Conservation (phyloP, 2,797 vertebrate species). For the Sebastes diaconus region DNA sequence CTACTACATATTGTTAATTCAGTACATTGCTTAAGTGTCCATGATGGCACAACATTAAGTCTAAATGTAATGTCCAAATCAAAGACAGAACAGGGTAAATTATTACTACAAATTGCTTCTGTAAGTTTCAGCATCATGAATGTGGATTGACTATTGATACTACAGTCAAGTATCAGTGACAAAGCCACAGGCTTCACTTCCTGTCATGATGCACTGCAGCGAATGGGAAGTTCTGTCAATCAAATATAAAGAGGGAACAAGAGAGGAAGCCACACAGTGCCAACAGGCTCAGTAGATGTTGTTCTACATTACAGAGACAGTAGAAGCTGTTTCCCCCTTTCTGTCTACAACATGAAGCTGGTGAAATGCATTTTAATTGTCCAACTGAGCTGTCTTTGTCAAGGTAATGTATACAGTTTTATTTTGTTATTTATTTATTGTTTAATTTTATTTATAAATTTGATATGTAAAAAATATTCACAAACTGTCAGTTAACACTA, state of each 20-base stretch:
- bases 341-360: constrained; percentile 50
- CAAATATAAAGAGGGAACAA: background rate
- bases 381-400: constrained; percentile 42
- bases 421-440: background rate
- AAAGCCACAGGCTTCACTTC: constrained; percentile 21
- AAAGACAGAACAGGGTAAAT: background rate
- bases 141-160: background rate
- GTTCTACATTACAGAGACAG: background rate
- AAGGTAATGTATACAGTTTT: constrained; percentile 50
- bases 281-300: background rate
- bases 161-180: background rate
- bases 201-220: background rate
- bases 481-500: background rate
- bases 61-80: background rate
- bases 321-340: background rate
- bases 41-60: too few relatives aligned
- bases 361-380: constrained; percentile 30
- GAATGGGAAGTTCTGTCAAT: constrained; percentile 14
- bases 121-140: background rate
- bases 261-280: constrained; percentile 3
- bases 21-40: background rate
- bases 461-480: background rate
- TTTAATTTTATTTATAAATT: background rate
- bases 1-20: background rate
- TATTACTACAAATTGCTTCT: background rate